Evolutionary conservation across 2,797 vertebrate genomes (phyloP), one percentile per base, ranked within the genome.

Genomic region (Tamandua tetradactyla): DNA sequence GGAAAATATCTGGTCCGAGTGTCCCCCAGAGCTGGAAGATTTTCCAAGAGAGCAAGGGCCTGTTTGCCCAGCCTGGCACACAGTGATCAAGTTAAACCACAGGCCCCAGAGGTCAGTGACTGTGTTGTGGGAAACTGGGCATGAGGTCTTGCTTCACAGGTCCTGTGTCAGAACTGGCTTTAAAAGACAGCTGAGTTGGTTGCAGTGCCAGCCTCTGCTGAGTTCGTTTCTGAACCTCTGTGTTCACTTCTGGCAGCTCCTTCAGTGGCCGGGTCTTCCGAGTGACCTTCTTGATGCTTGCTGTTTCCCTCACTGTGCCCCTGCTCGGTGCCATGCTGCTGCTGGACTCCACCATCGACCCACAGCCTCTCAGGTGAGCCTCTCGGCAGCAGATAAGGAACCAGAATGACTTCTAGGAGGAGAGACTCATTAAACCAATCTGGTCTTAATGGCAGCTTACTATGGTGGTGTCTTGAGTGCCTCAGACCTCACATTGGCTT

Each of bases 201-300:
- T 47, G 4, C 25, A 2, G 30, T 40, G 57, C 72, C 57, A 80
- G 66, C 25, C 64, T 88, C 10, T 35, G 18, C 30, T 96, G 23
- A 95, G 27, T 17, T n/a, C n/a, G n/a, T n/a, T n/a, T n/a, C n/a
- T n/a, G n/a, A n/a, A 12, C 22, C 76, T 61, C n/a, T 93, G 0
- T 97, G 49, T 7, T 94, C 95, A 12, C 96, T 72, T 96, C 32
- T 47, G 76, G 2, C 98, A 99, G 99, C 91, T 98, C 99, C 37
- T 99, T 99, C 97, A 99, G 99, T 23, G 99, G 98, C 87, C 99
- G 99, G 95, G 98, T 99, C 27, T 99, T 99, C 96, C 98, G 98
- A 87, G 98, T 99, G 87, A 99, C 99, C 1, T 98, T 99, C 82
- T 93, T 99, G 83, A 98, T 98, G 49, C 95, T 99, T 95, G 99